Percentiles rank a stretch among this genome's conserved stretches.
These are phyloP conservation scores for Artemia sinica DNA, from an alignment of 2,888 invertebrate species.

Conservation along the genomic window DNA sequence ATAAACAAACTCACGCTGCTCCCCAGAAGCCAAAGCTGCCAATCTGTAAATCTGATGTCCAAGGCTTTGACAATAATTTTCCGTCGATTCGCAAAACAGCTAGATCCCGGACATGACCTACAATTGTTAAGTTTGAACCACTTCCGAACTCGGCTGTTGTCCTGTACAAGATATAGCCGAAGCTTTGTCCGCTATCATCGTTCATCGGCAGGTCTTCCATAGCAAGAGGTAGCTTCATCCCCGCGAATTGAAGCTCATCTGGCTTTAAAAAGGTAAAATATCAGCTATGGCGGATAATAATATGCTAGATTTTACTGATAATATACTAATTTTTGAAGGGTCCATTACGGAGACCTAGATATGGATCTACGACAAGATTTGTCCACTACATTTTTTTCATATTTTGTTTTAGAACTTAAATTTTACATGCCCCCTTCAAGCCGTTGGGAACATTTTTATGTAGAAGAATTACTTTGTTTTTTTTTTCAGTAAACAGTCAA, in stretches of 20 bases:
- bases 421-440: too few relatives aligned
- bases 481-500: too few relatives aligned
- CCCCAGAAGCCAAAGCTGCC: conserved; percentile 35
- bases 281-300: too few relatives aligned
- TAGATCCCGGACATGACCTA: conserved; percentile 37
- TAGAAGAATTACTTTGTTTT: too few relatives aligned
- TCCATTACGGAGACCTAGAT: too few relatives aligned
- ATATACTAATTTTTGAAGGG: too few relatives aligned
- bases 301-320: too few relatives aligned
- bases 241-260: background rate
- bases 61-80: conserved; percentile 31
- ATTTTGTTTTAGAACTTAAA: too few relatives aligned
- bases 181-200: conserved; percentile 37
- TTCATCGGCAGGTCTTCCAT: conserved; percentile 29
- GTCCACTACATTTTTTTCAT: too few relatives aligned
- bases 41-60: conserved; percentile 29
- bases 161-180: conserved; percentile 40
- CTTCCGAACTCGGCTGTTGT: conserved; percentile 26
- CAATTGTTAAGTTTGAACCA: conserved; percentile 10
- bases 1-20: conserved; percentile 26
- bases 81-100: conserved; percentile 38
- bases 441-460: too few relatives aligned
- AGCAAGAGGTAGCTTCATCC: conserved; percentile 23
- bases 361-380: too few relatives aligned
- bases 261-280: background rate